These are phyloP conservation scores for Metopolophium dirhodum DNA, from an alignment of 1,140 invertebrate genomes.

Conservation along the genomic window DNA sequence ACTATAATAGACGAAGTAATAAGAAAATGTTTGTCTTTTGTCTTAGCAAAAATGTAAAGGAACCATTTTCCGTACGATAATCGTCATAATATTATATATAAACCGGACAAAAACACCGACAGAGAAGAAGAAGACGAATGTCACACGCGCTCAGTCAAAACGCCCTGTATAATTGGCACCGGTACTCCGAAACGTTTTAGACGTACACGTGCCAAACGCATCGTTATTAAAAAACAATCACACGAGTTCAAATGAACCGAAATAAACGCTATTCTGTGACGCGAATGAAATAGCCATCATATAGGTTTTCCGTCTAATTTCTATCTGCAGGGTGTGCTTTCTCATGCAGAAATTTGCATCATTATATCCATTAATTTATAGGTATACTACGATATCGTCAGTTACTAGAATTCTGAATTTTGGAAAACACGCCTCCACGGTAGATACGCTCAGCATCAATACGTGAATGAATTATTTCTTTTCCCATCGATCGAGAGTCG, in stretches of 20 bases:
- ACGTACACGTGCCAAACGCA: neutral
- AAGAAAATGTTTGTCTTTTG: too few relatives aligned
- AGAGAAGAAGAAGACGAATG: neutral
- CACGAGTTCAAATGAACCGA: neutral
- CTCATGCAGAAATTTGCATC: neutral
- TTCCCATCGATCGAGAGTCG: neutral
- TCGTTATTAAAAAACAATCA: neutral
- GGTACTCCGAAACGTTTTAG: neutral
- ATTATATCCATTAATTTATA: neutral
- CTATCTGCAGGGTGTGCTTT: neutral
- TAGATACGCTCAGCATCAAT: too few relatives aligned
- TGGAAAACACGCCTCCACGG: too few relatives aligned
- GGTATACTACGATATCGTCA: neutral
- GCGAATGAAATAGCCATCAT: neutral
- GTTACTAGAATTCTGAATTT: neutral
- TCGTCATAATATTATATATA: too few relatives aligned
- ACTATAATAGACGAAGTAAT: too few relatives aligned
- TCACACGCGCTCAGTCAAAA: neutral
- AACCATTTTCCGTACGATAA: neutral
- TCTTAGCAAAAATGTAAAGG: too few relatives aligned
- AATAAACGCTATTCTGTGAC: neutral
- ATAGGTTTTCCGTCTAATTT: neutral
- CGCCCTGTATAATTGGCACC: neutral
- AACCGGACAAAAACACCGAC: neutral
- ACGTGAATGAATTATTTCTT: too few relatives aligned